A percentile compares a stretch with the other conserved stretches of the same genome.
Evolutionary conservation across 2,113 vertebrate genomes (phyloP).

Genomic region (Ovis aries): DNA sequence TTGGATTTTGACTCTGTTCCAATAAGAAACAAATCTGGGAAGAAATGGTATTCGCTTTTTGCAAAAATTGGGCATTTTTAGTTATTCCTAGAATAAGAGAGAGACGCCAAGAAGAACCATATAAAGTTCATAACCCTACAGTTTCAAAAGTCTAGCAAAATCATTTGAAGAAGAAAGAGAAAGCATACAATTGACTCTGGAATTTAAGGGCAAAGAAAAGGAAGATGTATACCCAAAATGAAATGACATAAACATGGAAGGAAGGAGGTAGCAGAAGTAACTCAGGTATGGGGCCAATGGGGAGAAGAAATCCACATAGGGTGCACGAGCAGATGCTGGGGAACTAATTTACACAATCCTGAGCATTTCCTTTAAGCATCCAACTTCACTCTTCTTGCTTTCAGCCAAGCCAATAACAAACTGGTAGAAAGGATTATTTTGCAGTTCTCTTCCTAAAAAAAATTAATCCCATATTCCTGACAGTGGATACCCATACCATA

Average conservation of each 20-base stretch:
- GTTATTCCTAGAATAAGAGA: neutral
- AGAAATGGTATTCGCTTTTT: slow-evolving; percentile 1
- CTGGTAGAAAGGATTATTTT: neutral
- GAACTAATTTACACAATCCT: neutral
- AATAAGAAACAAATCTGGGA: slow-evolving; percentile 48
- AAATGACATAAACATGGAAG: neutral
- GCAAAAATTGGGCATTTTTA: neutral
- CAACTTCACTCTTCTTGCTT: neutral
- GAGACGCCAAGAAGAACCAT: neutral
- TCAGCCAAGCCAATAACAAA: neutral
- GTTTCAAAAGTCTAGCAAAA: neutral
- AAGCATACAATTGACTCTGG: neutral
- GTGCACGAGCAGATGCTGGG: neutral
- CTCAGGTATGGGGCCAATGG: neutral
- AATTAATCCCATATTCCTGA: neutral
- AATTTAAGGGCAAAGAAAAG: neutral
- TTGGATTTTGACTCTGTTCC: slow-evolving; percentile 36
- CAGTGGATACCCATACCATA: neutral
- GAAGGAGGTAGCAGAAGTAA: neutral
- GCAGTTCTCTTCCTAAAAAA: neutral
- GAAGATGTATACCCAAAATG: neutral
- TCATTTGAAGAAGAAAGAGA: neutral
- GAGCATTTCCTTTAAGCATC: neutral
- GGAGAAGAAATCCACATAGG: neutral
- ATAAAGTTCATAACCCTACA: neutral